Percentiles rank a stretch among this genome's conserved stretches.
These are phyloP conservation scores for Anoplopoma fimbria DNA, from an alignment of 2,113 vertebrate species.

Conservation along the genomic window DNA sequence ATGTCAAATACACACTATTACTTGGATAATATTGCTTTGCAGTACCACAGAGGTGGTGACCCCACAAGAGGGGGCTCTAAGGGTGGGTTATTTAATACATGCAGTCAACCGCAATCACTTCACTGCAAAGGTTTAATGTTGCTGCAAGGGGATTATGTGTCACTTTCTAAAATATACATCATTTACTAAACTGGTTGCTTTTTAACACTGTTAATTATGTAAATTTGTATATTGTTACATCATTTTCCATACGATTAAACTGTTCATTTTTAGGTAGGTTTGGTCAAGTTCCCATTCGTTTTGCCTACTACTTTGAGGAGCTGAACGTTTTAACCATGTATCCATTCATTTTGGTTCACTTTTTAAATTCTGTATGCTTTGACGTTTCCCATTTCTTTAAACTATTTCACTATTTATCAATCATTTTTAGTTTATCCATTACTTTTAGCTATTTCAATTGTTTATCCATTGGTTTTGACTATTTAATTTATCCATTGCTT, in stretches of 20 bases:
- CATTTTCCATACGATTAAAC: neutral
- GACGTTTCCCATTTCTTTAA: no score
- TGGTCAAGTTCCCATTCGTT: neutral
- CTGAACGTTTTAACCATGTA: neutral
- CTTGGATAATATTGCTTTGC: neutral
- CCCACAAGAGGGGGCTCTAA: slow-evolving; percentile 6
- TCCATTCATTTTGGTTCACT: neutral
- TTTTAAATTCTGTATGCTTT: no score
- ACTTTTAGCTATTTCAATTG: no score
- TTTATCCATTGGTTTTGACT: no score
- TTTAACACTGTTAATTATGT: neutral
- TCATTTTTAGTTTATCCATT: no score
- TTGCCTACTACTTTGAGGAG: neutral
- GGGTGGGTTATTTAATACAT: neutral
- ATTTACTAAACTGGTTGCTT: neutral
- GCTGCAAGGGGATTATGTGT: neutral
- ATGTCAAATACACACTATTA: neutral
- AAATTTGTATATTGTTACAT: neutral
- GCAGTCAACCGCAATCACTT: neutral
- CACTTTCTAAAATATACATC: neutral
- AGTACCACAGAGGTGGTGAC: neutral
- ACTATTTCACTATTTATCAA: no score
- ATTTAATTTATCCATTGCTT: no score
- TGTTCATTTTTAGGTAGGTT: neutral
- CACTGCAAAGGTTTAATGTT: neutral